A percentile compares a stretch with the other conserved stretches of the same genome.
These are phyloP conservation scores for Mactra quadrangularis DNA, from an alignment of 1,140 invertebrate species.

Conservation along the genomic window DNA sequence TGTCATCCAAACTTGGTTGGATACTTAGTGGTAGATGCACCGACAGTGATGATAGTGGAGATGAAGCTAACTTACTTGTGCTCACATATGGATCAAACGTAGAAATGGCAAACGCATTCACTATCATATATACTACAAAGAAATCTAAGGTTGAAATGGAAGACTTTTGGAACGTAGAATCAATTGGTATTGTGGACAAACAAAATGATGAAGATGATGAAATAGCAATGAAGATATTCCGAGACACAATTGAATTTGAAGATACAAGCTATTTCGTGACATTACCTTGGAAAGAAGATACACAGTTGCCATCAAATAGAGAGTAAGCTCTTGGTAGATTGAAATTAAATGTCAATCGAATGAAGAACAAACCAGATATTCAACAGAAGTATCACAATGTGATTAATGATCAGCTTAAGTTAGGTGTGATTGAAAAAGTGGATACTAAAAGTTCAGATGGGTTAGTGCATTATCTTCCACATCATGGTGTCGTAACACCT, in stretches of 20 bases:
- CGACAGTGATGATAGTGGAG: not conserved
- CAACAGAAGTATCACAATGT: not conserved
- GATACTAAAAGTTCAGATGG: no score
- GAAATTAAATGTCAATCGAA: not conserved
- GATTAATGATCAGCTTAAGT: not conserved
- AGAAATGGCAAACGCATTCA: not conserved
- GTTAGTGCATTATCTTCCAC: conserved; percentile 1
- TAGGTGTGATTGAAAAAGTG: no score
- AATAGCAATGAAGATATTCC: not conserved
- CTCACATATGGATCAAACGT: not conserved
- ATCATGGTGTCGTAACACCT: not conserved
- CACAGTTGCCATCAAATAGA: not conserved
- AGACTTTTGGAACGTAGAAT: conserved; percentile 39
- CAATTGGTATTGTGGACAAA: not conserved
- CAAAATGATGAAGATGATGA: not conserved
- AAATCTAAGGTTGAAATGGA: not conserved
- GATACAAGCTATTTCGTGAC: conserved; percentile 8
- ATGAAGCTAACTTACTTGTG: conserved; percentile 2
- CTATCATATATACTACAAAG: not conserved
- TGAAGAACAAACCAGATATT: not conserved
- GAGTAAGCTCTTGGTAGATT: not conserved
- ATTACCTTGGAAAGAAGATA: not conserved
- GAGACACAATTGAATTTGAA: conserved; percentile 22
- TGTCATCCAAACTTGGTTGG: not conserved
- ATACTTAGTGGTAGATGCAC: not conserved